Conservation (phyloP, 2,888 invertebrate species). For the Ellobium chinense region DNA sequence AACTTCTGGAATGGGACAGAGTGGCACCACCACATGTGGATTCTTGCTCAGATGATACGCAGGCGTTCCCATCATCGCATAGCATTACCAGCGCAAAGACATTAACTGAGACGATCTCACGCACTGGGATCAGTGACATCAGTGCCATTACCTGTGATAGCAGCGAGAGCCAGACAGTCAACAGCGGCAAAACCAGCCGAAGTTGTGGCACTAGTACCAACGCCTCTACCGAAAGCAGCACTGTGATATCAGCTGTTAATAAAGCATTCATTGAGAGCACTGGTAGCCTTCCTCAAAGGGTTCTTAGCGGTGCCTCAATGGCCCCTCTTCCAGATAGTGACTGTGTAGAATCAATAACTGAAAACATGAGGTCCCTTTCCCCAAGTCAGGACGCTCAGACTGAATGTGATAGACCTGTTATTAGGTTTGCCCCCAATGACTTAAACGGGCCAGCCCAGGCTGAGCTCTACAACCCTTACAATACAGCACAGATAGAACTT, state of each 20-base stretch:
- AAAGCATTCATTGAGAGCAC: slow-evolving; percentile 28
- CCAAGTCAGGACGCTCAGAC: not conserved
- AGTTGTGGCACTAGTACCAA: not conserved
- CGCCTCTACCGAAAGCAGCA: not conserved
- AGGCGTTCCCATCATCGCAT: not conserved
- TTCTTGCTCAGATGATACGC: not conserved
- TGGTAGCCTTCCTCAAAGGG: slow-evolving; percentile 12
- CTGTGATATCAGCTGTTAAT: slow-evolving; percentile 17
- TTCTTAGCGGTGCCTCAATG: not conserved
- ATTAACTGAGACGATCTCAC: not conserved
- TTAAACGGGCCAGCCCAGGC: not conserved
- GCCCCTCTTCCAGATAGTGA: not conserved
- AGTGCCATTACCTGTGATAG: not conserved
- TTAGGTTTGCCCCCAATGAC: not conserved
- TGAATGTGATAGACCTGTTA: not conserved
- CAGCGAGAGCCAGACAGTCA: not conserved
- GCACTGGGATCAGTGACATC: no score
- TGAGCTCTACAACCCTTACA: not conserved
- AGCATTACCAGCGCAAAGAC: not conserved
- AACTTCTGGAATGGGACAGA: not conserved
- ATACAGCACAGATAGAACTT: not conserved
- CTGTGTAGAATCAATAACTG: no score
- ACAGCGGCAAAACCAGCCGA: not conserved
- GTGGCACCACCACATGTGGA: no score
- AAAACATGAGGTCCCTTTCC: not conserved